phyloP scores from a whole-genome alignment of 2,113 vertebrate species.

The human (Homo sapiens) region GRCh38 chr1:246051501-246052000 shows the following conservation, averaged over 20 bases:
- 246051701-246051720: conserved; percentile 30
- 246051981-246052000: conserved; percentile 63
- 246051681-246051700: conserved; percentile 56
- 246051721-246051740: conserved; percentile 34
- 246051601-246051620: conserved; percentile 52
- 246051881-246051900: conserved; percentile 57
- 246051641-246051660: background rate
- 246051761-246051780: background rate
- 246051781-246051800: conserved; percentile 3
- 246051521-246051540: background rate
- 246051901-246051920: background rate
- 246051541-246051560: background rate
- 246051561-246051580: conserved; percentile 16
- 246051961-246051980: conserved; percentile 65
- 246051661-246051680: conserved; percentile 55
- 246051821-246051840: conserved; percentile 45
- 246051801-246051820: conserved; percentile 30
- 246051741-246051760: background rate
- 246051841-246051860: conserved; percentile 38
- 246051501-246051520: background rate
- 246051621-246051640: conserved; percentile 40
- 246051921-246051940: background rate
- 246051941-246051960: conserved; percentile 63
- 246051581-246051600: background rate
- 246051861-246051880: conserved; percentile 40